Base-by-base conservation (phyloP, 2,888 invertebrate genomes). In the Melanchra persicariae region DNA sequence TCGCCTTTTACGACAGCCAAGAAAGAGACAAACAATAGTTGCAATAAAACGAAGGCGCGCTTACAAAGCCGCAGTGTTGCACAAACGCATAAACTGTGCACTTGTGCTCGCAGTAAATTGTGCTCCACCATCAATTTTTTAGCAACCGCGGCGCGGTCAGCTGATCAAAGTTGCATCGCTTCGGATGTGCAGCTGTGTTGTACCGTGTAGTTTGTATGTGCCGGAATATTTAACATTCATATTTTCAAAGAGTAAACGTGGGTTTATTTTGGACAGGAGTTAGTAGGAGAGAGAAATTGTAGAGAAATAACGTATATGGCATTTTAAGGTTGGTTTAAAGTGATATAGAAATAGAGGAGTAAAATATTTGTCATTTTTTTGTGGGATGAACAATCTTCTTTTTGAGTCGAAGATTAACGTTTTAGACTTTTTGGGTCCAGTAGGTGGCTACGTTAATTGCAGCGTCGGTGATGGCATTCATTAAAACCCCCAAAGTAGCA, bases 121-220 rank as follows among this genome's bases (percentile, higher is more conserved):
- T 60, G 24, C 49, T 64, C 19, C 0, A 19, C n/a, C 62, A 79
- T 80, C 30, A n/a, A 80, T 83, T 63, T 51, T 80, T 73, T 67
- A 79, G 74, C 62, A 61, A 45, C 66, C 58, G 51, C 67, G 40
- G 55, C 19, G 64, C 79, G 74, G 80, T 74, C 83, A 79, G 58
- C 83, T 79, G 73, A 82, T 79, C 79, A 79, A 79, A 79, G 34
- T 78, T 79, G 79, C 83, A 79, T 55, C 72, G 68, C 61, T 37
- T 37, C 24, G 45, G 49, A 24, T 22, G 12, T 67, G 64, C 82
- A 67, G 49, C 52, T 79, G 79, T 43, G 51, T 26, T 52, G 47
- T 49, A 17, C 45, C 30, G 2, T 37, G 24, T n/a, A 26, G 60
- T 55, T 55, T 19, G 51, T 59, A 43, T 10, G 40, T 30, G 26